Evolutionary conservation across 2,888 invertebrate genomes (phyloP), one percentile per base, ranked within the genome.

Genomic region (Busseola fusca): DNA sequence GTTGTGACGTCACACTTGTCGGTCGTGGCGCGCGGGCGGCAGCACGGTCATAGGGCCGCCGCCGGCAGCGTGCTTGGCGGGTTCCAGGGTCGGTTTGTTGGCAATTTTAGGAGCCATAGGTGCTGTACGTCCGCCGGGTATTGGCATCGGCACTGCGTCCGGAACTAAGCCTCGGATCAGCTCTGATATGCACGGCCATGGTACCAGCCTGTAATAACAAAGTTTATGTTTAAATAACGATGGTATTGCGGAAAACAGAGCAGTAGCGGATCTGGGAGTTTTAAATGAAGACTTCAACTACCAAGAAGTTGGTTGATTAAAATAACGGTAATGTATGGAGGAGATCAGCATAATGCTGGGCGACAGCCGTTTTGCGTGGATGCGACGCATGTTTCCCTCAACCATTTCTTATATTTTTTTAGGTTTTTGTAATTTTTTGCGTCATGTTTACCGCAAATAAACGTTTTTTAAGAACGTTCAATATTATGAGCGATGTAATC

Each of bases 171-270:
- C 96, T 65, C 97, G 96, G 78, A 98, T 93, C 81, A 97, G 93
- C 87, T 97, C 97, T 4, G 96, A 96, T 71, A 96, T 93, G 79
- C 97, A 97, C 25, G 96, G 93, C 97, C 97, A 97, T 25, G 98
- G 98, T 78, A 98, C 96, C 65, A 97, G 82, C 96, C 98, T 98
- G 93, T n/a, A 95, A 94, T 59, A 52, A 57, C 10, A 57, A 63
- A 45, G 25, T 16, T 64, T 50, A 18, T 1, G 50, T 54, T 54
- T 25, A 25, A 34, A n/a, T 0, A 1, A 27, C 9, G 6, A n/a
- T 37, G n/a, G 9, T 45, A 14, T 9, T 25, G 50, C 1, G 14
- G 30, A 45, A 30, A 14, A 25, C n/a, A n/a, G n/a, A n/a, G n/a
- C n/a, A n/a, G n/a, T n/a, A n/a, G n/a, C n/a, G n/a, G n/a, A n/a